Evolutionary conservation across 1,140 invertebrate genomes (phyloP), one percentile per base, ranked within the genome.

Genomic region (Sinonovacula constricta): DNA sequence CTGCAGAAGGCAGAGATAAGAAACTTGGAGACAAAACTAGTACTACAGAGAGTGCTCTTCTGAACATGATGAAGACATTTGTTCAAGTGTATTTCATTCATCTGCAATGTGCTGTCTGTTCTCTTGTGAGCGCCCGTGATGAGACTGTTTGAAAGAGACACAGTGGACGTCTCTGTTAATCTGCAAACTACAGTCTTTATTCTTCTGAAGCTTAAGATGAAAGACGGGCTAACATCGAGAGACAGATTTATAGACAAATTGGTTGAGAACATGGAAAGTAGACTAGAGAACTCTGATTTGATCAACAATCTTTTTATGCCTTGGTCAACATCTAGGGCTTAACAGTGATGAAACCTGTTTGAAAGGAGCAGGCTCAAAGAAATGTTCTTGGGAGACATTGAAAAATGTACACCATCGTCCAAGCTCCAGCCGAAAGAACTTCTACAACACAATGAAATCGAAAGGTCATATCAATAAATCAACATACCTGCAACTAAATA

Each of bases 211-310:
- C 24, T 66, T 22, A 66, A 66, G 24, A 3, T n/a, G 30, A 39
- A 65, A 31, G 28, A 34, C 15, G 39, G 18, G 22, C 57, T 24
- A 18, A 60, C 22, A 30, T 15, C 65, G 30, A 36, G 36, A 34
- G 54, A 70, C 30, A 34, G n/a, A 15, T 70, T 70, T n/a, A 70
- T 70, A 15, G 51, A 70, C 53, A 36, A 31, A 18, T 15, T 70
- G 22, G n/a, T 57, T 2, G 49, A 70, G 28, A 3, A 70, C 4
- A 33, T 70, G n/a, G 30, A 57, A 24, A 26, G 36, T 10, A 30
- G 53, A 45, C 28, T 70, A 0, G 67, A 56, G 15, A 31, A 57
- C 49, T 31, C 31, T 10, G 54, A 70, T 10, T 22, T 68, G 24
- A 53, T 68, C n/a, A n/a, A n/a, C n/a, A n/a, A n/a, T n/a, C n/a